Evolutionary conservation across 2,113 vertebrate species (phyloP).

Genomic region (Daphoenositta chrysoptera): DNA sequence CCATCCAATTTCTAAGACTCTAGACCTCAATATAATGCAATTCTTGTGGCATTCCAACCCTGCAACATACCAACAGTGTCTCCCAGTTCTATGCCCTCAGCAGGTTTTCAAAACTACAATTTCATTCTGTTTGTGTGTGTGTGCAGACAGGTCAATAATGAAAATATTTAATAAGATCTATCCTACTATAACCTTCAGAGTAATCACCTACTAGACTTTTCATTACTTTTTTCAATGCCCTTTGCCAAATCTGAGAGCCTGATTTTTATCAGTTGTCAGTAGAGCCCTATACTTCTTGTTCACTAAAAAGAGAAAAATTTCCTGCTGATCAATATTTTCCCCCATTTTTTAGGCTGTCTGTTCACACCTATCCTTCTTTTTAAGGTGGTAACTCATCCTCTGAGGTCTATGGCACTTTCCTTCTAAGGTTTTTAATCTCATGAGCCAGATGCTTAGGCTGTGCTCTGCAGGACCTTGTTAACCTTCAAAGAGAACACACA

Average conservation of each 20-base stretch:
- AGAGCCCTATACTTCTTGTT: not conserved
- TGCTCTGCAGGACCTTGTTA: slow-evolving; percentile 40
- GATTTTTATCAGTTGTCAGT: slow-evolving; percentile 16
- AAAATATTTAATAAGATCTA: slow-evolving; percentile 42
- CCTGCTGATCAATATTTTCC: not conserved
- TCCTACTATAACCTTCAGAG: slow-evolving; percentile 18
- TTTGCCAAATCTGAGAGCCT: not conserved
- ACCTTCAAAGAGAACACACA: slow-evolving; percentile 41
- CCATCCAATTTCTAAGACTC: not conserved
- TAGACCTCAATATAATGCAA: not conserved
- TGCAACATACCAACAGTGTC: not conserved
- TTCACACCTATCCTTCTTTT: not conserved
- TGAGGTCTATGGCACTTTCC: not conserved
- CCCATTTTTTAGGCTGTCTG: not conserved
- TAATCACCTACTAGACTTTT: not conserved
- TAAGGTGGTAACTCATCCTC: slow-evolving; percentile 26
- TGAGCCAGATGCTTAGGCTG: slow-evolving; percentile 48
- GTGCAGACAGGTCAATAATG: slow-evolving; percentile 8
- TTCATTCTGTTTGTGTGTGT: not conserved
- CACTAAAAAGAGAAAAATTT: not conserved
- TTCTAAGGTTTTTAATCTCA: slow-evolving; percentile 44
- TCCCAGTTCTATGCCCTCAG: not conserved
- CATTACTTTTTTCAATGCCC: slow-evolving; percentile 8
- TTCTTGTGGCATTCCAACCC: not conserved
- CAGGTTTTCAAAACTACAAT: not conserved